These are phyloP conservation scores for Chymomyza fuscimana DNA, from an alignment of 2,888 invertebrate genomes.

Conservation along the genomic window DNA sequence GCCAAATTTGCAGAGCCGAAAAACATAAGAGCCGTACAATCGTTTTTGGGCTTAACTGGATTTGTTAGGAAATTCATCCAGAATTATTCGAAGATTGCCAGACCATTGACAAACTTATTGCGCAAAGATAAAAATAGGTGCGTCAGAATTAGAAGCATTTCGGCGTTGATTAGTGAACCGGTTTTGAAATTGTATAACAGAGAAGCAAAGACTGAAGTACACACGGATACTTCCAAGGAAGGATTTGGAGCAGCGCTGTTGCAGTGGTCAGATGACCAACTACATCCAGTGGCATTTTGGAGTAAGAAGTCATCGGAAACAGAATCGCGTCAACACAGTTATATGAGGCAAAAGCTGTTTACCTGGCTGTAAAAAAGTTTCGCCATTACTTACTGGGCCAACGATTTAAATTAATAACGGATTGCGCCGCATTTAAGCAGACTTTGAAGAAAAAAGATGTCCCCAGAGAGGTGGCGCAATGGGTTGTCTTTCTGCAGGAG, in stretches of 20 bases:
- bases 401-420: not conserved
- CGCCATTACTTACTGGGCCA: slow-evolving; percentile 21
- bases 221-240: slow-evolving; percentile 42
- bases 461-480: too few relatives aligned
- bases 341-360: slow-evolving; percentile 53
- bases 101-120: slow-evolving; percentile 10
- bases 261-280: slow-evolving; percentile 22
- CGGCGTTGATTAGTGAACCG: slow-evolving; percentile 8
- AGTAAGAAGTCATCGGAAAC: slow-evolving; percentile 18
- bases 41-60: slow-evolving; percentile 27
- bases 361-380: slow-evolving; percentile 52
- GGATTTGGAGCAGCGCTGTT: slow-evolving; percentile 39
- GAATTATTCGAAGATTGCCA: too few relatives aligned
- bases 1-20: slow-evolving; percentile 22
- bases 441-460: not conserved
- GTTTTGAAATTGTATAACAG: slow-evolving; percentile 31
- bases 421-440: slow-evolving; percentile 4
- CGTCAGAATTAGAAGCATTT: slow-evolving; percentile 19
- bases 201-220: slow-evolving; percentile 35
- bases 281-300: slow-evolving; percentile 23
- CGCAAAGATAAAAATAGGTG: slow-evolving; percentile 19
- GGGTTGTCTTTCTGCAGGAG: too few relatives aligned
- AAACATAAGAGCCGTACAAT: slow-evolving; percentile 25
- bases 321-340: slow-evolving; percentile 28
- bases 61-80: slow-evolving; percentile 18